Evolutionary conservation across 2,797 vertebrate genomes (phyloP), one percentile per base, ranked within the genome.

Genomic region (Choloepus didactylus): DNA sequence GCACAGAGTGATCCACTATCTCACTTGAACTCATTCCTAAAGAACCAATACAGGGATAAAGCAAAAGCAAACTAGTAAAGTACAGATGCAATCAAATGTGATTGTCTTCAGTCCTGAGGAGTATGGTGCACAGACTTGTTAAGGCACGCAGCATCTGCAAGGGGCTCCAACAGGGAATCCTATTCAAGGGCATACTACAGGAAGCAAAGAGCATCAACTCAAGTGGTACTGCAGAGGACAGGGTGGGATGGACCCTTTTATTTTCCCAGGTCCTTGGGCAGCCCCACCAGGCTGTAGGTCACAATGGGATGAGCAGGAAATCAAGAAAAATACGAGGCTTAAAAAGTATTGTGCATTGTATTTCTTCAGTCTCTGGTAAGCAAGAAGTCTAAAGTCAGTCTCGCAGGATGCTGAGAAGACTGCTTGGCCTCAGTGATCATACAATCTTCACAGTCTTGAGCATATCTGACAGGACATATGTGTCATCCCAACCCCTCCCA

Each of bases 361-460:
- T 38, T 86, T 79, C 77, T 77, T 81, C 59, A 0, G 2, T 62
- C 60, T 80, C 88, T 82, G 51, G 44, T 59, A 77, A 49, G 69
- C 60, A 38, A 19, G 35, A 67, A 41, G 64, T 21, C 84, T 82
- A 46, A 41, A 23, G 66, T 29, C 75, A 56, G 66, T 38, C 38
- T 7, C 15, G 73, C 18, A 87, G 64, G 69, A 70, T 62, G 70
- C 41, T 3, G 31, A 59, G 76, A 31, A 14, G n/a, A 18, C 51
- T 12, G 21, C 70, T 9, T 0, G 0, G 29, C 8, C 72, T 1
- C 6, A 1, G 87, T 3, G 2, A 11, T 98, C 97, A 99, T 90
- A 98, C 98, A 10, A 99, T 98, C 95, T 97, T 98, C 77, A 99
- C 92, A 0, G 99, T 98, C 97, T 99, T 99, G 81, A 99, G 97